phyloP scores from a whole-genome alignment of 2,888 invertebrate genomes.

The Copidosoma aretas region DNA sequence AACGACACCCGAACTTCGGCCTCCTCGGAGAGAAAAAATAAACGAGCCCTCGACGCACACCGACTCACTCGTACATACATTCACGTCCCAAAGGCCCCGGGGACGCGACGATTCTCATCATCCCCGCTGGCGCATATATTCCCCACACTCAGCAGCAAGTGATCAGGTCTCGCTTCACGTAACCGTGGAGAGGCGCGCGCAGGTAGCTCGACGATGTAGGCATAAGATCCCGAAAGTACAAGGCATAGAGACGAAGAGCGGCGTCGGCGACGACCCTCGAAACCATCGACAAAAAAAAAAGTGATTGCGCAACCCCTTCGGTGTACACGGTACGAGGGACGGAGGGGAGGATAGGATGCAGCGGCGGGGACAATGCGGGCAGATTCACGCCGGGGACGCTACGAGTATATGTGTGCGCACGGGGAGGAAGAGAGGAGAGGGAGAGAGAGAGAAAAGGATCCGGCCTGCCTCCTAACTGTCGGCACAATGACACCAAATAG shows the following conservation, averaged over 20 bases:
- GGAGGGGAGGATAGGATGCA: conserved; percentile 25
- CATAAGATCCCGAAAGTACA: neutral
- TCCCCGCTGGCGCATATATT: neutral
- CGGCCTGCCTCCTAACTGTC: conserved; percentile 49
- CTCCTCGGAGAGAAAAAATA: no score
- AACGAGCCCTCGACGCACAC: no score
- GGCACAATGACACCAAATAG: conserved; percentile 62
- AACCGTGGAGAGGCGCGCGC: conserved; percentile 15
- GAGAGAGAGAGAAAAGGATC: neutral
- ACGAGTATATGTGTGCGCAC: neutral
- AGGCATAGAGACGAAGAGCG: conserved; percentile 39
- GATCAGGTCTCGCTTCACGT: conserved; percentile 37
- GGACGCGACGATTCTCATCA: neutral
- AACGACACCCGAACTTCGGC: no score
- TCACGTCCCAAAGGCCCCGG: no score
- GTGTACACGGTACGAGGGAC: conserved; percentile 8
- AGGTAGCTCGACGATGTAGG: conserved; percentile 21
- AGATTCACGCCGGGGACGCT: conserved; percentile 29
- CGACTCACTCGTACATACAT: no score
- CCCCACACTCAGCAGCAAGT: conserved; percentile 38
- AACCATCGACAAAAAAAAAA: conserved; percentile 21
- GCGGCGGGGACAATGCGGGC: conserved; percentile 41
- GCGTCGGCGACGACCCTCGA: conserved; percentile 38
- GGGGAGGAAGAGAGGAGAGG: neutral
- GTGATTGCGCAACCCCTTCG: conserved; percentile 46